These are phyloP conservation scores for Coregonus ussuriensis DNA, from an alignment of 2,797 vertebrate species.

Conservation along the genomic window DNA sequence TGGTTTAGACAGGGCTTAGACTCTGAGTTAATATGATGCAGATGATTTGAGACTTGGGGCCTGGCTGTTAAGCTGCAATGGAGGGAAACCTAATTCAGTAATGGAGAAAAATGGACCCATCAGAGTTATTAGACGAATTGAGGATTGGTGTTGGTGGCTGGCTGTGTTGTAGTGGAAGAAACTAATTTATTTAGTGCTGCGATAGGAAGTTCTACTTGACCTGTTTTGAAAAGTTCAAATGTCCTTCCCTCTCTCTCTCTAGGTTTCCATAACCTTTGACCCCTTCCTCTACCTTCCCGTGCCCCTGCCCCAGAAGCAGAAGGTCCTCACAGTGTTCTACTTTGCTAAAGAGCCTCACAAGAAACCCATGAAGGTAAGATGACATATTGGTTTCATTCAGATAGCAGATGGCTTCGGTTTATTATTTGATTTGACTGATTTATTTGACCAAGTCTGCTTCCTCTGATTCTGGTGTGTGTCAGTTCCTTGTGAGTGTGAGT, in stretches of 20 bases:
- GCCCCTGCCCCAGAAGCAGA: slow-evolving; percentile 96
- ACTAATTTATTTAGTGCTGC: background rate
- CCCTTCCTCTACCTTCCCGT: slow-evolving; percentile 97
- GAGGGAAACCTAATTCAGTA: background rate
- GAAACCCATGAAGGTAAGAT: slow-evolving; percentile 92
- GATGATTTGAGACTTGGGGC: background rate
- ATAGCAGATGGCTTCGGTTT: background rate
- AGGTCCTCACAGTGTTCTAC: slow-evolving; percentile 93
- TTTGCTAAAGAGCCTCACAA: slow-evolving; percentile 97
- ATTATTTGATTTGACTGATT: background rate
- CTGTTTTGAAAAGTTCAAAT: background rate
- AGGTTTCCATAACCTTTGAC: slow-evolving; percentile 99
- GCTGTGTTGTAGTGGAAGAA: background rate
- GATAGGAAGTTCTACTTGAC: background rate
- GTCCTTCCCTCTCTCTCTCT: slow-evolving; percentile 15
- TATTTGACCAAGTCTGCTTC: too few species aligned
- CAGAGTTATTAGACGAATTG: background rate
- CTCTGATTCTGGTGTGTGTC: slow-evolving; percentile 10
- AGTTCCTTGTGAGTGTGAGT: slow-evolving; percentile 97
- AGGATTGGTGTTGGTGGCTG: background rate
- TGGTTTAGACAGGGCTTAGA: too few species aligned
- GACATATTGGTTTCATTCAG: background rate
- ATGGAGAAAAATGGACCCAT: background rate
- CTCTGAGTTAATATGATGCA: background rate
- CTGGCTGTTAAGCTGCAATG: background rate